Percentiles rank a stretch among this genome's conserved stretches.
These are phyloP conservation scores for Gobionotothen gibberifrons DNA, from an alignment of 2,797 vertebrate genomes.

Conservation along the genomic window DNA sequence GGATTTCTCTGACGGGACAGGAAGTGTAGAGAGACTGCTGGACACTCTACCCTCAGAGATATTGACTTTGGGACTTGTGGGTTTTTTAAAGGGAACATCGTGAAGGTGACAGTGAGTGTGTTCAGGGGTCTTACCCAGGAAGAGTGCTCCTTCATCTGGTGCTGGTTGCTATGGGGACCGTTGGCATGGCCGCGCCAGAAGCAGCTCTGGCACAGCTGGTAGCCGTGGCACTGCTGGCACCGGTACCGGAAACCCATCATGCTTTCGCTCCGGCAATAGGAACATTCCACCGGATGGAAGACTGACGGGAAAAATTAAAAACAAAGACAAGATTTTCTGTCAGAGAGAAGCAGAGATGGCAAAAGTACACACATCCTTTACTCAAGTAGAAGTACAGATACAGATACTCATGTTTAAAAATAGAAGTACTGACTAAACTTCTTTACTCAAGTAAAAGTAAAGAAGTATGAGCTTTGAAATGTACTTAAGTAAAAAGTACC, in stretches of 20 bases:
- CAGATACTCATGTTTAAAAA: too few relatives aligned
- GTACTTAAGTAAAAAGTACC: too few relatives aligned
- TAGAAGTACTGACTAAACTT: too few relatives aligned
- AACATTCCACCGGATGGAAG: constrained; percentile 99
- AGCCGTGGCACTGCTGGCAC: constrained; percentile 99
- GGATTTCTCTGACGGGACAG: constrained; percentile 31
- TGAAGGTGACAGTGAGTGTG: constrained; percentile 9
- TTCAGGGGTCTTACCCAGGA: constrained; percentile 89
- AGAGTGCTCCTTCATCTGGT: constrained; percentile 99
- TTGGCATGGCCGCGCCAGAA: constrained; percentile 97
- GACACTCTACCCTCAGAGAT: constrained; percentile 3
- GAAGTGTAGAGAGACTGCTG: constrained; percentile 10
- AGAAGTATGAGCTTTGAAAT: too few relatives aligned
- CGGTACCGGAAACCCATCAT: constrained; percentile 99
- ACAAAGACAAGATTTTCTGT: not conserved
- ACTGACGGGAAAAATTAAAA: constrained; percentile 77
- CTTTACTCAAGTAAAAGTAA: too few relatives aligned
- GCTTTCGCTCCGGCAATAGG: constrained; percentile 95
- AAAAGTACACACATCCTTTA: too few relatives aligned
- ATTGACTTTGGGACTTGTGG: constrained; percentile 37
- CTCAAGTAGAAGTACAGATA: too few relatives aligned
- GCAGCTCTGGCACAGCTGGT: constrained; percentile 98
- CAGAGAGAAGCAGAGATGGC: too few relatives aligned
- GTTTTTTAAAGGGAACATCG: constrained; percentile 15
- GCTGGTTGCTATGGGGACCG: constrained; percentile 97